A percentile compares a stretch with the other conserved stretches of the same genome.
These are phyloP conservation scores for Lithophane socia DNA, from an alignment of 2,888 invertebrate genomes.

Conservation along the genomic window DNA sequence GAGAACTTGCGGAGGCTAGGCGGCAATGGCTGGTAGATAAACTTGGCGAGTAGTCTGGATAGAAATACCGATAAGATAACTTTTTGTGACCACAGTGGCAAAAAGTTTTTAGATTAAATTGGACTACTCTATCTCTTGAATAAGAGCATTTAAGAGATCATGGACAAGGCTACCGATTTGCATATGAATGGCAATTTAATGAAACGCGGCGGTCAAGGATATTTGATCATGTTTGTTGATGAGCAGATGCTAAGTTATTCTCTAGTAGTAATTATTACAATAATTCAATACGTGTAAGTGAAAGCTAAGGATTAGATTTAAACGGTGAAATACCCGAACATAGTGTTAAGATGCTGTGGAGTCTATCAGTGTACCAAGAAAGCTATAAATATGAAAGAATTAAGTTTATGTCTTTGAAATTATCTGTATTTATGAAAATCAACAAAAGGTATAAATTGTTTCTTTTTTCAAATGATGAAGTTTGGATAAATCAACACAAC, in stretches of 20 bases:
- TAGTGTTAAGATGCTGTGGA: conserved; percentile 17
- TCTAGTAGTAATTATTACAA: neutral
- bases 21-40: neutral
- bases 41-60: neutral
- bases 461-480: neutral
- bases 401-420: neutral
- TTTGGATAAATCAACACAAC: neutral
- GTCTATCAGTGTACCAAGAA: conserved; percentile 5
- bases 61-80: neutral
- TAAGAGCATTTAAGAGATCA: conserved; percentile 12
- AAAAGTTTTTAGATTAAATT: neutral
- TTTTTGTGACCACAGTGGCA: conserved; percentile 1
- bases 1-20: too few species aligned
- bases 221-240: neutral
- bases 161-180: neutral
- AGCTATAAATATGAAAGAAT: neutral
- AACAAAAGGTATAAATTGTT: neutral
- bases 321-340: conserved; percentile 1
- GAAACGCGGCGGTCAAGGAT: conserved; percentile 12
- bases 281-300: neutral
- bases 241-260: conserved; percentile 1
- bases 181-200: conserved; percentile 1
- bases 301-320: conserved; percentile 16
- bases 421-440: neutral
- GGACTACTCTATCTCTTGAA: conserved; percentile 13